phyloP scores from a whole-genome alignment of 2,888 invertebrate species.

The Carabus problematicus region DNA sequence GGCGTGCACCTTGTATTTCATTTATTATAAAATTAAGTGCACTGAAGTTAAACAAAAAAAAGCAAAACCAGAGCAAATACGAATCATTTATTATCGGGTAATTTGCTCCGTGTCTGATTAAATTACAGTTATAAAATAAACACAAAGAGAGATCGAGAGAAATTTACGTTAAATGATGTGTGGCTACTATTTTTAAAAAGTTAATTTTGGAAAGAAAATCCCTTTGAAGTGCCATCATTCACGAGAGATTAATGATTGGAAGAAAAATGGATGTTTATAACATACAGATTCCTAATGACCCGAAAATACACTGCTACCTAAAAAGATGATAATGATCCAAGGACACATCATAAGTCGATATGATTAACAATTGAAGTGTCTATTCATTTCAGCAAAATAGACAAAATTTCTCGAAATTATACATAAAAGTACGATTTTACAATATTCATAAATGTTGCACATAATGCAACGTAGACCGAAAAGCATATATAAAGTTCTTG shows the following conservation, averaged over 20 bases:
- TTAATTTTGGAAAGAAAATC: constrained; percentile 30
- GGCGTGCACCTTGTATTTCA: no score
- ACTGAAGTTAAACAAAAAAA: constrained; percentile 14
- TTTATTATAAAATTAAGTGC: no score
- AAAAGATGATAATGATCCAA: no score
- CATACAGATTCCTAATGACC: constrained; percentile 11
- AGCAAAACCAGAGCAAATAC: constrained; percentile 20
- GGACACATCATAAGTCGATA: no score
- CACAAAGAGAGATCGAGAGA: constrained; percentile 12
- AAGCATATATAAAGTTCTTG: no score
- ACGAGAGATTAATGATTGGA: constrained; percentile 24
- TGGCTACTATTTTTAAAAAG: constrained; percentile 31
- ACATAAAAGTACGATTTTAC: no score
- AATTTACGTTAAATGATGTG: constrained; percentile 18
- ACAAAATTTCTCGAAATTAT: no score
- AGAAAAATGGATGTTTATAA: constrained; percentile 22
- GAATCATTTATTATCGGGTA: constrained; percentile 28
- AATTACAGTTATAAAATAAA: constrained; percentile 35
- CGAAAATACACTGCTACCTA: constrained; percentile 3
- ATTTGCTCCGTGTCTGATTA: constrained; percentile 32
- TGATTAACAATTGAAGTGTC: no score
- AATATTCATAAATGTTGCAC: no score
- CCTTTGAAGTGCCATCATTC: constrained; percentile 24
- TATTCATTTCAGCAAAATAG: no score
- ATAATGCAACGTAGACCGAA: no score